These are phyloP conservation scores for Heliconius ethilla DNA, from an alignment of 2,888 invertebrate species.

Conservation along the genomic window DNA sequence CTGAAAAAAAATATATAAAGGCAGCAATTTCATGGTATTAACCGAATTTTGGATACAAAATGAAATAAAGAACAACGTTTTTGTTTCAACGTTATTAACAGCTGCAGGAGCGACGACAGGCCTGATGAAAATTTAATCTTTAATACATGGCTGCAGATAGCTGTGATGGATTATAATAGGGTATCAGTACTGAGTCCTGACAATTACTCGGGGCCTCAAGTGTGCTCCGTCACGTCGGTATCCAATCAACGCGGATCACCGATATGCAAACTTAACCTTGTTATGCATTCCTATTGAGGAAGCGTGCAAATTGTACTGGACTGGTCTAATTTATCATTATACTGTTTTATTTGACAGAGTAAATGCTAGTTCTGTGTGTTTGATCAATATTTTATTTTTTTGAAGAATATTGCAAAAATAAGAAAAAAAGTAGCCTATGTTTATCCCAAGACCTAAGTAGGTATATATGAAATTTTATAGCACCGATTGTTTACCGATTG, in stretches of 20 bases:
- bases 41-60: slow-evolving; percentile 14
- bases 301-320: background rate
- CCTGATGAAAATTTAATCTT: slow-evolving; percentile 33
- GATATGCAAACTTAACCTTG: slow-evolving; percentile 30
- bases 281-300: slow-evolving; percentile 23
- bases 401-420: too few relatives aligned
- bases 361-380: background rate
- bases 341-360: too few relatives aligned
- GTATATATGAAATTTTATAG: too few relatives aligned
- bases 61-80: slow-evolving; percentile 18
- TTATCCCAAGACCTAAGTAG: too few relatives aligned
- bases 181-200: slow-evolving; percentile 26
- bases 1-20: background rate
- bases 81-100: slow-evolving; percentile 29
- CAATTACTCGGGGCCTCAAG: slow-evolving; percentile 34
- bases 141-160: slow-evolving; percentile 32
- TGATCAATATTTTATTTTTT: too few relatives aligned
- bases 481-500: too few relatives aligned
- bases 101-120: slow-evolving; percentile 21
- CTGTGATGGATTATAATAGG: slow-evolving; percentile 34
- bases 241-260: slow-evolving; percentile 30
- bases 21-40: background rate
- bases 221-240: slow-evolving; percentile 26
- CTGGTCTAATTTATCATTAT: background rate
- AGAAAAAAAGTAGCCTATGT: too few relatives aligned